Base-by-base conservation (phyloP, 2,797 vertebrate genomes). In the Mionectes olivaceus region DNA sequence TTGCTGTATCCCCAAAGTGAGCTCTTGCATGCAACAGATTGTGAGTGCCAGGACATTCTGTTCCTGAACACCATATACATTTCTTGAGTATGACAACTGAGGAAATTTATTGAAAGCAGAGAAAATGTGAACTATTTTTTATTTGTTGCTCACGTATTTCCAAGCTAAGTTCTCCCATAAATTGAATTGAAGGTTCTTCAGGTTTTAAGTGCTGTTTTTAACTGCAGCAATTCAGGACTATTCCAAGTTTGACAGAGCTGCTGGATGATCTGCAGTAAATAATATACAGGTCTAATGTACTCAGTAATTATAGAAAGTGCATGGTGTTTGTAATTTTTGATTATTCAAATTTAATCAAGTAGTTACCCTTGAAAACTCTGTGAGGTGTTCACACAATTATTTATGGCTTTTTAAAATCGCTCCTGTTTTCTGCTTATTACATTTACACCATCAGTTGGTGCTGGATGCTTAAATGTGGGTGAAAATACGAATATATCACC, bases 101-200 rank as follows among this genome's bases (percentile, higher is more conserved):
- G 65, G 71, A 95, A 92, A 96, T 95, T 92, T 92, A 95, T 83
- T 90, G 84, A 93, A 96, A 95, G 79, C 78, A 93, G 87, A 93
- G 89, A 92, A 95, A 91, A 95, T 22, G 30, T 90, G 79, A 74
- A 17, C 55, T 90, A 6, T 49, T 88, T 85, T 95, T 78, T 65
- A 39, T 87, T 92, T 91, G 78, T 70, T 92, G 59, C 70, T 75
- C 16, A 2, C 74, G 14, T 85, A 81, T 82, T 79, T 75, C 87
- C 80, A 78, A 92, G 61, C 41, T 71, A 79, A 85, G 61, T 80
- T 82, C 35, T 77, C 14, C 32, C 13, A 50, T 78, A 37, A 75
- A 85, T 68, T 32, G 56, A 55, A 55, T 63, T 63, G 63, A 52
- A 75, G 14, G 33, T 33, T 77, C 16, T 83, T 56, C 43, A 89